Evolutionary conservation across 2,888 invertebrate species (phyloP), one percentile per base, ranked within the genome.

Genomic region (Rhagophthalmus giganteus): DNA sequence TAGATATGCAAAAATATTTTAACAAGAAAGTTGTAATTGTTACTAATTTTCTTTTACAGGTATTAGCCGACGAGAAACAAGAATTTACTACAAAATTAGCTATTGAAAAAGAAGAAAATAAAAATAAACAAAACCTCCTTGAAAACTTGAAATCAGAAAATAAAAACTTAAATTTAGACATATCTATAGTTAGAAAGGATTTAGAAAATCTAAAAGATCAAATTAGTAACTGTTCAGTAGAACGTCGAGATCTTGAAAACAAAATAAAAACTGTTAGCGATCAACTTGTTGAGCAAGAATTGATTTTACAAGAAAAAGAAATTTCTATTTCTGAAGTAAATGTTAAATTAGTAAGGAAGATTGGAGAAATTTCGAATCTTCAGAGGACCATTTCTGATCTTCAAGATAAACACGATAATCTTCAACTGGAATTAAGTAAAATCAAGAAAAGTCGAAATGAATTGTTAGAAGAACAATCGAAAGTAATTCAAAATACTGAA

Each of bases 401-500:
- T 9, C 52, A 52, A 25, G 33, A 38, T 13, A 41, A 54, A 16
- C 13, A 56, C 2, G 41, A 54, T 12, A 26, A 33, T 3, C 27
- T 56, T 2, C 16, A 10, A 7, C 14, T 14, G 1, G 68, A 69
- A 51, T 54, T 65, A n/a, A 54, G 59, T 10, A 65, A 62, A 55
- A 55, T 62, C n/a, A 66, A 66, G 33, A 61, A 59, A 27, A 60
- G 58, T 8, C 55, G 62, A 7, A 62, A 64, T 14, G 65, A 68
- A 32, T 61, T 69, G 16, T 11, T 68, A 2, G 62, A 69, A 40
- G 53, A 59, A 2, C 66, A 68, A 44, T 60, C 60, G 3, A 63
- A 62, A 48, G 58, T 64, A 12, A 61, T 66, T 52, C 63, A 67
- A 45, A 65, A 71, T 40, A 67, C 66, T 1, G 67, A 70, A 38